Evolutionary conservation across 2,113 vertebrate genomes (phyloP).

Genomic region (Cygnus atratus): DNA sequence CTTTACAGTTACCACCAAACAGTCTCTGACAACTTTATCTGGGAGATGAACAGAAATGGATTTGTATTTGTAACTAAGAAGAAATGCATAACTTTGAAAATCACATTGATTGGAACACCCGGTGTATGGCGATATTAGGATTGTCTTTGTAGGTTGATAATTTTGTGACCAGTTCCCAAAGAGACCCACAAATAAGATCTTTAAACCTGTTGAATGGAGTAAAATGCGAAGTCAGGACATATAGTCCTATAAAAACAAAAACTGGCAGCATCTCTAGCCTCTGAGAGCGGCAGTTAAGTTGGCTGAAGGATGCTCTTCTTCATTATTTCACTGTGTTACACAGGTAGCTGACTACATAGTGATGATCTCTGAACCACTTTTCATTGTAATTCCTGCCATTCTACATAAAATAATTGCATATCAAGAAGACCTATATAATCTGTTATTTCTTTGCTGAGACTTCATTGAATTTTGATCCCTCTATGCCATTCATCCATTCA

Average conservation of each 20-base stretch:
- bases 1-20: neutral
- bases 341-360: neutral
- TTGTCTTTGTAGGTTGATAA: neutral
- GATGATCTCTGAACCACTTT: neutral
- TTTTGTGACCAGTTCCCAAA: neutral
- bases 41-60: neutral
- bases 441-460: neutral
- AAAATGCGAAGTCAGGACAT: neutral
- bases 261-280: neutral
- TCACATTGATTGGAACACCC: neutral
- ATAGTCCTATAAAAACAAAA: neutral
- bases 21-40: neutral
- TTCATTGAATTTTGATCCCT: neutral
- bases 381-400: neutral
- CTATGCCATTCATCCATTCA: neutral
- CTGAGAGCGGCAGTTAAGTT: neutral
- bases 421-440: neutral
- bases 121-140: neutral
- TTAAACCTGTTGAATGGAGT: neutral
- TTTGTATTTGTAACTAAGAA: neutral
- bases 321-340: neutral
- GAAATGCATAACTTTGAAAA: neutral
- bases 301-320: neutral
- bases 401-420: neutral
- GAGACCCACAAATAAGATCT: neutral